Percentiles rank a stretch among this genome's conserved stretches.
These are phyloP conservation scores for Oryzias javanicus DNA, from an alignment of 2,113 vertebrate species.

Conservation along the genomic window DNA sequence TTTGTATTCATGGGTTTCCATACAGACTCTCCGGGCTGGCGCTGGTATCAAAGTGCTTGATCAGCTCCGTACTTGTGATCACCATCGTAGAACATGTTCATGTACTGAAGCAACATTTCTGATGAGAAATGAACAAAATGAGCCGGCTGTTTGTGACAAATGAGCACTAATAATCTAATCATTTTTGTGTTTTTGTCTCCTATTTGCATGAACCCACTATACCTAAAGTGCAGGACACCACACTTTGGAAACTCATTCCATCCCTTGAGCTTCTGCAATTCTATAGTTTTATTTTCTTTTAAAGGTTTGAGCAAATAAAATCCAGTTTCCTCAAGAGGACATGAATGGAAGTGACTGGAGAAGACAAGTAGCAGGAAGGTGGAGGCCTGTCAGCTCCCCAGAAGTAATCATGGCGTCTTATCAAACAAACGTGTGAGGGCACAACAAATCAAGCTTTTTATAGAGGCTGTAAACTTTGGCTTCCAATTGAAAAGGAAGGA, in stretches of 20 bases:
- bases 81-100: slow-evolving; percentile 71
- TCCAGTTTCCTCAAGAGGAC: slow-evolving; percentile 7
- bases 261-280: slow-evolving; percentile 27
- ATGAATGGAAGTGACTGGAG: slow-evolving; percentile 20
- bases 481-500: slow-evolving; percentile 75
- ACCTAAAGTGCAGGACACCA: slow-evolving; percentile 48
- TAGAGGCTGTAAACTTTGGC: slow-evolving; percentile 75
- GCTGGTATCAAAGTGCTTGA: too few species aligned
- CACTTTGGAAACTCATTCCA: slow-evolving; percentile 15
- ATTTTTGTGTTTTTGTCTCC: slow-evolving; percentile 22
- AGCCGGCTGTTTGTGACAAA: slow-evolving; percentile 57
- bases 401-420: slow-evolving; percentile 70
- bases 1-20: too few species aligned
- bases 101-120: not conserved
- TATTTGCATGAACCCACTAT: slow-evolving; percentile 56
- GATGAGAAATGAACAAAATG: slow-evolving; percentile 7
- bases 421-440: slow-evolving; percentile 74
- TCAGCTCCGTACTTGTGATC: slow-evolving; percentile 53
- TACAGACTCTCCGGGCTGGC: too few species aligned
- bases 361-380: slow-evolving; percentile 33
- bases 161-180: slow-evolving; percentile 61
- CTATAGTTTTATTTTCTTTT: slow-evolving; percentile 64
- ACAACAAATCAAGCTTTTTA: slow-evolving; percentile 82
- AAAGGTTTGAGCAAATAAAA: slow-evolving; percentile 36
- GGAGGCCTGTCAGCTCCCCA: slow-evolving; percentile 46